Conservation (phyloP, 2,888 invertebrate genomes). For the Oligia strigilis region DNA sequence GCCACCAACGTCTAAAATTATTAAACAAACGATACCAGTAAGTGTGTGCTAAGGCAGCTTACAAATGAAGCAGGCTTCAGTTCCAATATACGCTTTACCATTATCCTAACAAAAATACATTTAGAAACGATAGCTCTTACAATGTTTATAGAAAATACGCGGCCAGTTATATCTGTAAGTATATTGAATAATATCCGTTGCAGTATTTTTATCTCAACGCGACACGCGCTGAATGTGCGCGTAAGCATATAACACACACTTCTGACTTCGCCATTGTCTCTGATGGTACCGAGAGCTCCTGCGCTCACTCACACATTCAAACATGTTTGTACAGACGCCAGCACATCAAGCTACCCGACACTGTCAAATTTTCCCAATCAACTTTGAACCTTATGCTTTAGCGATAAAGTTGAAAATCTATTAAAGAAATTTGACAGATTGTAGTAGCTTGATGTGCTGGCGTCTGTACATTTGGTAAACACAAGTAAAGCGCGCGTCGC, state of each 20-base stretch:
- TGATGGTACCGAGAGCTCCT: neutral
- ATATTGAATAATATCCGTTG: slow-evolving; percentile 10
- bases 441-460: too few relatives aligned
- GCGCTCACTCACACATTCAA: neutral
- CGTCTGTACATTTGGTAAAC: neutral
- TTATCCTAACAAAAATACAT: slow-evolving; percentile 20
- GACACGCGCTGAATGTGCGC: neutral
- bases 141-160: slow-evolving; percentile 27
- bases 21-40: neutral
- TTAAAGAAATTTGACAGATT: too few relatives aligned
- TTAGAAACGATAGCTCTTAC: slow-evolving; percentile 30
- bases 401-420: too few relatives aligned
- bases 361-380: too few relatives aligned
- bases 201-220: neutral
- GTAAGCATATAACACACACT: neutral
- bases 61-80: slow-evolving; percentile 18
- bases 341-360: too few relatives aligned
- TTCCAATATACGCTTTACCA: slow-evolving; percentile 46
- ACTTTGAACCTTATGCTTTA: too few relatives aligned
- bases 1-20: slow-evolving; percentile 10
- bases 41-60: slow-evolving; percentile 37
- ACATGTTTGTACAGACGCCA: neutral
- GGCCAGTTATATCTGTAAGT: slow-evolving; percentile 1
- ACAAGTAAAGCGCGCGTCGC: neutral
- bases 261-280: neutral